phyloP scores from a whole-genome alignment of 2,113 vertebrate genomes.

The Zapornia atra region DNA sequence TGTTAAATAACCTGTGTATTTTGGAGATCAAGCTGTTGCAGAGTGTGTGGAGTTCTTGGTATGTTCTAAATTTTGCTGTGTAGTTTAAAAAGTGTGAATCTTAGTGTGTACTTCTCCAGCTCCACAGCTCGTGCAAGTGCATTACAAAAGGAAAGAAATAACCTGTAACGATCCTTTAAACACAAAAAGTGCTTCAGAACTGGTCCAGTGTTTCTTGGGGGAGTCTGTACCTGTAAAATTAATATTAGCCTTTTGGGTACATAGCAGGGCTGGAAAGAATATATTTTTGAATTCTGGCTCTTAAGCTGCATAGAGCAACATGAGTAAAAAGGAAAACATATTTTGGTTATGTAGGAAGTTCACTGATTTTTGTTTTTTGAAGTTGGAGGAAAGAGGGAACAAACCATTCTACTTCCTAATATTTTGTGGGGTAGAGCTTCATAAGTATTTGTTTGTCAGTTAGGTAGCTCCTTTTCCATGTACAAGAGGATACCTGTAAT shows the following conservation, averaged over 20 bases:
- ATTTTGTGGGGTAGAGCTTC: neutral
- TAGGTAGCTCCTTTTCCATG: neutral
- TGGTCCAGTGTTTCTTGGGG: conserved; percentile 49
- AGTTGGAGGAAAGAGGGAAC: neutral
- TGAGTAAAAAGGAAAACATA: neutral
- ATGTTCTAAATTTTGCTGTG: neutral
- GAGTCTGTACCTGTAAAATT: conserved; percentile 59
- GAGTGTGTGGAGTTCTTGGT: conserved; percentile 21
- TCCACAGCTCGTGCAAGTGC: conserved; percentile 15
- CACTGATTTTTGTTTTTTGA: conserved; percentile 4
- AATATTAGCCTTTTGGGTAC: conserved; percentile 28
- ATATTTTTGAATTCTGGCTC: conserved; percentile 29
- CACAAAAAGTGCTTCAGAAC: conserved; percentile 49
- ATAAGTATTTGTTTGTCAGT: neutral
- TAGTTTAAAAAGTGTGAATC: neutral
- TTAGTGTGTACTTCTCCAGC: neutral
- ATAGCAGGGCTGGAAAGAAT: conserved; percentile 34
- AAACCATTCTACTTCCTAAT: neutral
- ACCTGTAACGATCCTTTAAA: neutral
- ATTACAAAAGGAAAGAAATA: neutral
- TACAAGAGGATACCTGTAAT: neutral
- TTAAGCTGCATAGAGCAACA: conserved; percentile 1
- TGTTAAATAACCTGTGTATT: neutral
- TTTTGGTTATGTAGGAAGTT: neutral
- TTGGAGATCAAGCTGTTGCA: conserved; percentile 27